Percentiles rank a stretch among this genome's conserved stretches.
Conservation (phyloP, 2,888 invertebrate genomes). For the Linnaemya vulpina region DNA sequence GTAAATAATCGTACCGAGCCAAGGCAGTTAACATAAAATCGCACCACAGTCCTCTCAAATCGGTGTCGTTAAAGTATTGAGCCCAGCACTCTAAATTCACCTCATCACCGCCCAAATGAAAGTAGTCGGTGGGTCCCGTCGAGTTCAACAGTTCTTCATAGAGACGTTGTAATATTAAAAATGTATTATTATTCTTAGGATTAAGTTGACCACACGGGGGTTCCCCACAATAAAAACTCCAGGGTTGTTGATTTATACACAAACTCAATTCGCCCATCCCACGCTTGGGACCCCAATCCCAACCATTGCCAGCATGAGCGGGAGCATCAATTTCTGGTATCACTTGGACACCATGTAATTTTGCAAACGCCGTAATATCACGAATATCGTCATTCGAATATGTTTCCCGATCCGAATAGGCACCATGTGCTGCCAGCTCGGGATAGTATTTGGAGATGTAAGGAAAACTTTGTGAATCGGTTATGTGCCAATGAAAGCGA, state of each 20-base stretch:
- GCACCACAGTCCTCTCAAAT: conserved; percentile 90
- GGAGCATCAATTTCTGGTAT: conserved; percentile 96
- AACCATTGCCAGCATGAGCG: conserved; percentile 93
- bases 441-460: conserved; percentile 90
- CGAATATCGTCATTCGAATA: conserved; percentile 89
- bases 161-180: conserved; percentile 88
- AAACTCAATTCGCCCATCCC: conserved; percentile 91
- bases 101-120: conserved; percentile 88
- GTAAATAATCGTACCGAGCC: conserved; percentile 79
- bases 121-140: conserved; percentile 90
- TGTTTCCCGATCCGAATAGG: conserved; percentile 91
- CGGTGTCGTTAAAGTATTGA: conserved; percentile 89
- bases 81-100: conserved; percentile 93
- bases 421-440: conserved; percentile 91
- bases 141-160: conserved; percentile 90
- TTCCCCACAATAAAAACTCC: conserved; percentile 91
- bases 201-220: conserved; percentile 94
- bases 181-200: conserved; percentile 91
- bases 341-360: conserved; percentile 92
- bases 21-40: conserved; percentile 89
- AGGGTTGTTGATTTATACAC: conserved; percentile 91
- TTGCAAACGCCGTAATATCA: conserved; percentile 90
- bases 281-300: conserved; percentile 91
- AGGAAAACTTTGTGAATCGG: conserved; percentile 97
- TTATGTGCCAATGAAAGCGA: conserved; percentile 96